Evolutionary conservation across 2,113 vertebrate genomes (phyloP).

Genomic region (Myotis yumanensis): DNA sequence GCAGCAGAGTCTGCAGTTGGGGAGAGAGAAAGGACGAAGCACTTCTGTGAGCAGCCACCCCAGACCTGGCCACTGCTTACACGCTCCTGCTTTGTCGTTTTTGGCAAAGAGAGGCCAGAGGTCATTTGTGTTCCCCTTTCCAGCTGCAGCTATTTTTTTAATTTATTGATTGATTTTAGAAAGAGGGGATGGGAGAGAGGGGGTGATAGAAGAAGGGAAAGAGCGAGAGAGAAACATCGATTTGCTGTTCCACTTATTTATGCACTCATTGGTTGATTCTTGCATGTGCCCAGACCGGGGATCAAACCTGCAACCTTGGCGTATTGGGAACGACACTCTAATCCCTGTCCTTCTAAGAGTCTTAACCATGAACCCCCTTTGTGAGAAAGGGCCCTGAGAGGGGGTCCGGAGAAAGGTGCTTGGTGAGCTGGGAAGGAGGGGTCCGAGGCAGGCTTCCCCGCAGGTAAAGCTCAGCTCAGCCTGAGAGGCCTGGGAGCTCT

Average conservation of each 20-base stretch:
- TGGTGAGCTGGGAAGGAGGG: background rate
- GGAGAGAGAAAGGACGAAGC: rapidly evolving
- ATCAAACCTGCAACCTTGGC: background rate
- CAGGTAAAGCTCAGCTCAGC: background rate
- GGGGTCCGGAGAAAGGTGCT: background rate
- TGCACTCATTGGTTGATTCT: background rate
- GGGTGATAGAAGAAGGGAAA: background rate
- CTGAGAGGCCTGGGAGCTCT: background rate
- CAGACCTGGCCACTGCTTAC: background rate
- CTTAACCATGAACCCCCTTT: background rate
- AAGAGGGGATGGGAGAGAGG: background rate
- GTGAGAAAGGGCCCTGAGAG: background rate
- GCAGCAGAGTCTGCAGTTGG: rapidly evolving
- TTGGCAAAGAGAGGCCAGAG: background rate
- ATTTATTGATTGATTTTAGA: background rate
- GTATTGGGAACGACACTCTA: background rate
- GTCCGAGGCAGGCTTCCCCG: background rate
- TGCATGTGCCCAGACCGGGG: background rate
- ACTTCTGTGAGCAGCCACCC: background rate
- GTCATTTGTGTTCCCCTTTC: conserved; percentile 43
- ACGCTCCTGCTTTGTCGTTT: background rate
- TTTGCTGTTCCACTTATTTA: background rate
- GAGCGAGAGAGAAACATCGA: background rate
- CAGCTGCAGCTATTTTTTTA: conserved; percentile 49
- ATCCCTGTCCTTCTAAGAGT: conserved; percentile 38